phyloP scores from a whole-genome alignment of 2,888 invertebrate species.

The Oscheius sp. region DNA sequence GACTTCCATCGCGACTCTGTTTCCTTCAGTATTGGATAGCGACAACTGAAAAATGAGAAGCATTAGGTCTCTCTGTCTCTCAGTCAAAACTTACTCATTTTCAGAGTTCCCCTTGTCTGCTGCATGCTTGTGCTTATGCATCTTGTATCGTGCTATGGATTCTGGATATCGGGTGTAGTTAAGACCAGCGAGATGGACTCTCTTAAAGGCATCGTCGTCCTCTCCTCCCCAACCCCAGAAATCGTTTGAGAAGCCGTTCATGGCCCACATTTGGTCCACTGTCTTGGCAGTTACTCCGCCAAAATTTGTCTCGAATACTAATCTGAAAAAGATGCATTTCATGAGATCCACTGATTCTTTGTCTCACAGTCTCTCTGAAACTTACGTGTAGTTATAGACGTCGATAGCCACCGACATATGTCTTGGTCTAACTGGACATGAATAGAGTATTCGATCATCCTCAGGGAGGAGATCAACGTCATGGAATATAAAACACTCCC shows the following conservation, averaged over 20 bases:
- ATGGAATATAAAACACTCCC: constrained; percentile 75
- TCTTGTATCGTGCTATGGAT: constrained; percentile 92
- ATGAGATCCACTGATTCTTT: too few species aligned
- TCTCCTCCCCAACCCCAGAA: constrained; percentile 97
- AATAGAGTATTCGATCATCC: constrained; percentile 73
- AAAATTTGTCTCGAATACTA: constrained; percentile 90
- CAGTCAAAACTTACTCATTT: constrained; percentile 42
- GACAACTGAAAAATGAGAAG: constrained; percentile 74
- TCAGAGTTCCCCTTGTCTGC: constrained; percentile 80
- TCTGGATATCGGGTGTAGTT: constrained; percentile 92
- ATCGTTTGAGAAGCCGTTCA: constrained; percentile 82
- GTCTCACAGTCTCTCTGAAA: background rate
- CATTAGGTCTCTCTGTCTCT: background rate
- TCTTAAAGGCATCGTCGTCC: constrained; percentile 80
- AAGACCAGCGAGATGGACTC: constrained; percentile 75
- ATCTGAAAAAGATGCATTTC: constrained; percentile 77
- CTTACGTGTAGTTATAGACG: constrained; percentile 72
- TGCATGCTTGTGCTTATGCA: constrained; percentile 91
- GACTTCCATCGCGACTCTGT: constrained; percentile 74
- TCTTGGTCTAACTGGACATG: constrained; percentile 72
- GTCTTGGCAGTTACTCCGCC: constrained; percentile 94
- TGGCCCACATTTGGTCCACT: constrained; percentile 84
- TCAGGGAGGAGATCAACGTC: constrained; percentile 75
- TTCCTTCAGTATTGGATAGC: constrained; percentile 74
- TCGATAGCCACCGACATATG: constrained; percentile 74